A percentile compares a stretch with the other conserved stretches of the same genome.
These are phyloP conservation scores for Berghia stephanieae DNA, from an alignment of 1,140 invertebrate genomes.

Conservation along the genomic window DNA sequence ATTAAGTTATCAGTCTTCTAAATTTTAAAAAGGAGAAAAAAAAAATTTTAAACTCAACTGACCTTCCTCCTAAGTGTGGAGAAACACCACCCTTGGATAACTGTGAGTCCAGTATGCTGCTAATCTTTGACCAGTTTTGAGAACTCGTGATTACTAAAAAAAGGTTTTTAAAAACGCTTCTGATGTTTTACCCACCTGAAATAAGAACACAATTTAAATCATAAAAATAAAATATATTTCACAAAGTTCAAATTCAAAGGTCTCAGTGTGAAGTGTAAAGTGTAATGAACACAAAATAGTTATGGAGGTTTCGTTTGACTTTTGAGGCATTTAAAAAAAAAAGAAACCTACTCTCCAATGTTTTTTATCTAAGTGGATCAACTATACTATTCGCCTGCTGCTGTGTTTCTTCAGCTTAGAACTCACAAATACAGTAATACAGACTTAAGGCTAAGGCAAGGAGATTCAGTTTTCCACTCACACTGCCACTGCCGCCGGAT, in stretches of 20 bases:
- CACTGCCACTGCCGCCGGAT: too few relatives aligned
- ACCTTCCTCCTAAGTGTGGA: slow-evolving; percentile 97
- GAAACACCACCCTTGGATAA: slow-evolving; percentile 96
- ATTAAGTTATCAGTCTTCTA: too few relatives aligned
- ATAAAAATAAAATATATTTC: neutral
- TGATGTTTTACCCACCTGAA: slow-evolving; percentile 31
- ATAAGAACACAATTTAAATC: neutral
- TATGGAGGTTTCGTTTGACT: neutral
- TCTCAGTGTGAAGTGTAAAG: neutral
- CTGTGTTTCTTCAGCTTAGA: too few relatives aligned
- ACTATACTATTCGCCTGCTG: too few relatives aligned
- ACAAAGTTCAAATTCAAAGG: neutral
- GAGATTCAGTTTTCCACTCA: too few relatives aligned
- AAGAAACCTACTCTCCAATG: too few relatives aligned
- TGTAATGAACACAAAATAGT: neutral
- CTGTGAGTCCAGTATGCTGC: slow-evolving; percentile 83
- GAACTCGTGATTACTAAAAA: slow-evolving; percentile 33
- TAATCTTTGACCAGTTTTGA: slow-evolving; percentile 50
- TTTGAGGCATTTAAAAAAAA: too few relatives aligned
- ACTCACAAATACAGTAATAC: too few relatives aligned
- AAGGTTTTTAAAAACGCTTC: slow-evolving; percentile 15
- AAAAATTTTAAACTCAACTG: slow-evolving; percentile 3
- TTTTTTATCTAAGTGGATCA: too few relatives aligned
- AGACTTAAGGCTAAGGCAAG: too few relatives aligned
- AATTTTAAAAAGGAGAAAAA: neutral